phyloP scores from a whole-genome alignment of 2,113 vertebrate species.

The Callospermophilus lateralis region DNA sequence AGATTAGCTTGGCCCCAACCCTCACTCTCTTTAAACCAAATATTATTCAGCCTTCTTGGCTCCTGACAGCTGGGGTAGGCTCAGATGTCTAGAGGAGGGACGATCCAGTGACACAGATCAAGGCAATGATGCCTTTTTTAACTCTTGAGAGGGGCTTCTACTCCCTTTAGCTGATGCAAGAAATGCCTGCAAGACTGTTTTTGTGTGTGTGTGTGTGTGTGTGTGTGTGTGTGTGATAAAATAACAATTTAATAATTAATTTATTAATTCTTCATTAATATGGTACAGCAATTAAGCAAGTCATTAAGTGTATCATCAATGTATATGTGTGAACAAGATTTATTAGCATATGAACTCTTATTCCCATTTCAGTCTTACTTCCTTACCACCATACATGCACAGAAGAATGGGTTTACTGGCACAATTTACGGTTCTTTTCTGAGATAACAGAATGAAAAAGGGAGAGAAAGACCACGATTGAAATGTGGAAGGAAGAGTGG shows the following conservation, averaged over 20 bases:
- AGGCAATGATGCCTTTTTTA: background rate
- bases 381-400: background rate
- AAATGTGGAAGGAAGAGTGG: background rate
- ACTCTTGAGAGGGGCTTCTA: background rate
- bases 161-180: background rate
- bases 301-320: background rate
- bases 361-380: background rate
- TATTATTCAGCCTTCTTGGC: background rate
- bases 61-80: background rate
- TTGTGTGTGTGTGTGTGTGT: background rate
- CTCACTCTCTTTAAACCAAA: background rate
- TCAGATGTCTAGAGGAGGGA: background rate
- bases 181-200: slow-evolving; percentile 33
- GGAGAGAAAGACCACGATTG: background rate
- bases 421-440: background rate
- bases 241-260: background rate
- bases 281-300: background rate
- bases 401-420: background rate
- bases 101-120: background rate
- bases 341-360: background rate
- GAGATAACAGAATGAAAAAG: background rate
- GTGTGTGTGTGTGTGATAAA: background rate
- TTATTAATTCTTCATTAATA: background rate
- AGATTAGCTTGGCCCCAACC: background rate
- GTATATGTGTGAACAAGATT: background rate